Evolutionary conservation across 2,797 vertebrate genomes (phyloP), one percentile per base, ranked within the genome.

Genomic region (Gymnodraco acuticeps): DNA sequence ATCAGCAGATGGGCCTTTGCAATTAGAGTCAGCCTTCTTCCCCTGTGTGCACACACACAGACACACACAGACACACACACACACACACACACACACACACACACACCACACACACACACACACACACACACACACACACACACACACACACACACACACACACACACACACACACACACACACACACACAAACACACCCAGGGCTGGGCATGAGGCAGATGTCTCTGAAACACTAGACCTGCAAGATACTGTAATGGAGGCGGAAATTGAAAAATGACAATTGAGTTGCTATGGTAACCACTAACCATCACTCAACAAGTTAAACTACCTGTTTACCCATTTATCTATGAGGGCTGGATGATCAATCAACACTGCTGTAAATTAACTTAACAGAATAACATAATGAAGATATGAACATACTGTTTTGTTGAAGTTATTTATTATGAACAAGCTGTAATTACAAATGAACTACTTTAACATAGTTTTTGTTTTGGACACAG

Each of bases 1-100:
- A 90, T 89, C 85, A 88, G 82, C 93, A 93, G 92, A 93, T 94
- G 93, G 92, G 84, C 86, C 73, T 73, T 71, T 64, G 71, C 88
- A 92, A 89, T 92, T 93, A 92, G 87, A 88, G 73, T 78, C 74
- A 88, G 88, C 65, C 78, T 69, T 83, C 71, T 65, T 87, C 82
- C 83, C 83, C 64, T 77, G 85, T 90, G 84, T 2, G 33, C 23
- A 3, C 23, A 27, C 23, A 27, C 23, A 27, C 23, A 27, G 3
- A 27, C 23, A 27, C 23, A 3, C 23, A 27, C 23, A 27, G 23
- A 27, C 23, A 3, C 23, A 27, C 23, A 27, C 23, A 23, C 23
- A 23, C 23, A 23, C 23, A 23, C 23, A 23, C 23, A 23, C 23
- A 23, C 23, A 23, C 23, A 23, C 23, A 23, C 23, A 23, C 23